Conservation (phyloP, 2,797 vertebrate genomes). For the Emydoidea blandingii region DNA sequence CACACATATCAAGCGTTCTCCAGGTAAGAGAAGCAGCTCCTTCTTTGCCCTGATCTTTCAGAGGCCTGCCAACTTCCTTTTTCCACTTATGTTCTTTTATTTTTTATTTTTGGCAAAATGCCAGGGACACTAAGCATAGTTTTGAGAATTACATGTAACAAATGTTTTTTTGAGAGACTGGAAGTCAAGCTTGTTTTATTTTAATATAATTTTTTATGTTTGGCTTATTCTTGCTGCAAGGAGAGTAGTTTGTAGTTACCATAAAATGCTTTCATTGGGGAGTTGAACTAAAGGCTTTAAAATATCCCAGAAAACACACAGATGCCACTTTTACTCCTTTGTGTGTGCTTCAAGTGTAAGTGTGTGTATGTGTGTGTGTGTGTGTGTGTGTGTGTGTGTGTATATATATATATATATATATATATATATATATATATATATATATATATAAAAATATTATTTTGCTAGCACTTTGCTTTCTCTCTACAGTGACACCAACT, state of each 20-base stretch:
- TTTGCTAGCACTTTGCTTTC: conserved; percentile 21
- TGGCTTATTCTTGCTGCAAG: not conserved
- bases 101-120: conserved; percentile 33
- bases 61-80: conserved; percentile 7
- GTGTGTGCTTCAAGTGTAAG: not conserved
- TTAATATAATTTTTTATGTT: conserved; percentile 2
- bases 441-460: no score
- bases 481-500: conserved; percentile 56
- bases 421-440: no score
- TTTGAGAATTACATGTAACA: conserved; percentile 34
- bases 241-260: not conserved
- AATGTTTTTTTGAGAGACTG: conserved; percentile 35
- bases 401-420: no score
- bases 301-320: not conserved
- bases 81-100: not conserved
- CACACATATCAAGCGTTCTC: conserved; percentile 60
- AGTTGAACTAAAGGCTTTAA: not conserved
- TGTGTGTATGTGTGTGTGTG: not conserved
- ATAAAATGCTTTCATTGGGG: not conserved
- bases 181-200: conserved; percentile 13
- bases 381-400: not conserved
- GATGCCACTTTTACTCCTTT: not conserved
- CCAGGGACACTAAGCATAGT: conserved; percentile 12
- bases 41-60: conserved; percentile 45
- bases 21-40: conserved; percentile 80